phyloP scores from a whole-genome alignment of 2,888 invertebrate genomes.

The Ectemnius continuus region DNA sequence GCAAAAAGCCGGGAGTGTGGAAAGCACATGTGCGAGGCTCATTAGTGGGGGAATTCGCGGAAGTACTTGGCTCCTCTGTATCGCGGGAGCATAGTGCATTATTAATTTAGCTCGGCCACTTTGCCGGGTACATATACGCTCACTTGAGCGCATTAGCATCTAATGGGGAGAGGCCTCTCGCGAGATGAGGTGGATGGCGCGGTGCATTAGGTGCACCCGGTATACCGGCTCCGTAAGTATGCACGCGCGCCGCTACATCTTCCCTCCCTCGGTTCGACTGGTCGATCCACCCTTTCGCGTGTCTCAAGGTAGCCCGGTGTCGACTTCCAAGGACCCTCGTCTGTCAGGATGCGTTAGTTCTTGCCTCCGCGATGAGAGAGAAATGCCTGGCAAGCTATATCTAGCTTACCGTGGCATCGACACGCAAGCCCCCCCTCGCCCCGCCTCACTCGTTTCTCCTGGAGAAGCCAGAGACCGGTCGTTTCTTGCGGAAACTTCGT shows the following conservation, averaged over 20 bases:
- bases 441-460: conserved; percentile 9
- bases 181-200: conserved; percentile 6
- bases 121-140: conserved; percentile 1
- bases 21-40: not conserved
- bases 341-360: conserved; percentile 52
- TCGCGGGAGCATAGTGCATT: not conserved
- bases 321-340: conserved; percentile 58
- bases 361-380: conserved; percentile 35
- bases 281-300: conserved; percentile 49
- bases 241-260: conserved; percentile 10
- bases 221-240: conserved; percentile 19
- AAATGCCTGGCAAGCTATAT: no score
- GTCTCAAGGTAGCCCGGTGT: conserved; percentile 59
- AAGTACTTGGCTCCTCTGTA: not conserved
- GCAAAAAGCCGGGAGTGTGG: not conserved
- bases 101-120: conserved; percentile 20
- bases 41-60: conserved; percentile 1
- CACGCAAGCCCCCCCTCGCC: conserved; percentile 25
- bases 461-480: conserved; percentile 17
- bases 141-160: not conserved
- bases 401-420: conserved; percentile 15
- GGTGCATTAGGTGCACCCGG: conserved; percentile 22
- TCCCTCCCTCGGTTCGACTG: conserved; percentile 25
- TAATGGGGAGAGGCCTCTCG: not conserved
- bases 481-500: conserved; percentile 58